Conservation (phyloP, 2,113 vertebrate genomes). For the Mormyrus lacerda region DNA sequence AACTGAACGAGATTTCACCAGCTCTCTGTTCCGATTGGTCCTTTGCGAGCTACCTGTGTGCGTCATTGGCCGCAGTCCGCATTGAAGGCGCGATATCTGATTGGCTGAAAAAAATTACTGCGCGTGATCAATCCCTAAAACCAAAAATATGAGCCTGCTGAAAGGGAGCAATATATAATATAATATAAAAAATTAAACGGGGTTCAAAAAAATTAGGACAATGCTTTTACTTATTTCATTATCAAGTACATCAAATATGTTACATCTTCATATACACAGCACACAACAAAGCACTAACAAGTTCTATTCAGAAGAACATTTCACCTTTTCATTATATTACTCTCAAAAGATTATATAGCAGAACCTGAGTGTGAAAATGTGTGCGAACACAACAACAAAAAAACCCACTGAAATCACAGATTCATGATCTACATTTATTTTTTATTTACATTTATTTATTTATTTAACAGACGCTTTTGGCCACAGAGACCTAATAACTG, state of each 20-base stretch:
- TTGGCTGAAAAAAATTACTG: background rate
- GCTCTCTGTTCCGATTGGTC: background rate
- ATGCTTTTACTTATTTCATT: background rate
- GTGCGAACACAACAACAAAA: background rate
- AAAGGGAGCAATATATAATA: background rate
- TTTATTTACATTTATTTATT: too few species aligned
- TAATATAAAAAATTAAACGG: background rate
- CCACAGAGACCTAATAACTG: background rate
- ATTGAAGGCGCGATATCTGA: background rate
- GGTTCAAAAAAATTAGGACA: background rate
- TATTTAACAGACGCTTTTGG: background rate
- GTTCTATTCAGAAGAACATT: background rate
- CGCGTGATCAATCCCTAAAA: background rate
- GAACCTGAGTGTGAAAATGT: background rate
- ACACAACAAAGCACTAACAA: background rate
- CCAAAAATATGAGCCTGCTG: background rate
- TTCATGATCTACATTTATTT: background rate
- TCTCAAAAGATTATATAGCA: background rate
- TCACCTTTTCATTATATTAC: background rate
- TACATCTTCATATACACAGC: background rate
- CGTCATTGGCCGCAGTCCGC: background rate
- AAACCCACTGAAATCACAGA: background rate
- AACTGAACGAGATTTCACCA: conserved; percentile 16
- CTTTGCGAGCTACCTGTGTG: background rate
- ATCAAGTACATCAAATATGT: background rate